These are phyloP conservation scores for Psittacula cyanocephala DNA, from an alignment of 2,113 vertebrate genomes.

Conservation along the genomic window DNA sequence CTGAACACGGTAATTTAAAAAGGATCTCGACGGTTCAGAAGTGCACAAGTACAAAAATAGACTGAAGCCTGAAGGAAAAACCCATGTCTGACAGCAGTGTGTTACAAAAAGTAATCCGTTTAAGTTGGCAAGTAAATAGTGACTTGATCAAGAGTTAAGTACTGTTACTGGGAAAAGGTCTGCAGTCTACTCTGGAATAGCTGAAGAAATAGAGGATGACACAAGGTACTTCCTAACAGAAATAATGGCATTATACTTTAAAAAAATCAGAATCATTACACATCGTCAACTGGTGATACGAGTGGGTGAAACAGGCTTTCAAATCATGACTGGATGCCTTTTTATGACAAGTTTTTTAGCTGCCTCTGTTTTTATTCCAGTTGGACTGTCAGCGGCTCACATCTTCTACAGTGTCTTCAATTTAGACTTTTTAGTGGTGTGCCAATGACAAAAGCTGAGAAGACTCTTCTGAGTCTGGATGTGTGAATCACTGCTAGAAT, in stretches of 20 bases:
- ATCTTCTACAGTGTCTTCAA: neutral
- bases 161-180: neutral
- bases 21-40: constrained; percentile 15
- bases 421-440: neutral
- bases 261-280: neutral
- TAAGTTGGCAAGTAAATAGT: neutral
- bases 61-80: neutral
- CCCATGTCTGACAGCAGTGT: neutral
- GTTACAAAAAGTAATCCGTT: neutral
- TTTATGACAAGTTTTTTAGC: neutral
- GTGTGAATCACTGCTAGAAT: neutral
- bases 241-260: neutral
- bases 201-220: neutral
- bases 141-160: neutral
- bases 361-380: neutral
- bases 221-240: neutral
- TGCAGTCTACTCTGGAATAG: neutral
- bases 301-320: neutral
- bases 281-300: neutral
- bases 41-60: constrained; percentile 12
- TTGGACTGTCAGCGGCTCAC: neutral
- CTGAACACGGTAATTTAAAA: neutral
- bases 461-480: neutral
- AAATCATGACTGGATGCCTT: neutral
- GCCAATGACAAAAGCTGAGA: neutral